These are phyloP conservation scores for Cheirogaleus major DNA, from an alignment of 2,797 vertebrate genomes.

Conservation along the genomic window DNA sequence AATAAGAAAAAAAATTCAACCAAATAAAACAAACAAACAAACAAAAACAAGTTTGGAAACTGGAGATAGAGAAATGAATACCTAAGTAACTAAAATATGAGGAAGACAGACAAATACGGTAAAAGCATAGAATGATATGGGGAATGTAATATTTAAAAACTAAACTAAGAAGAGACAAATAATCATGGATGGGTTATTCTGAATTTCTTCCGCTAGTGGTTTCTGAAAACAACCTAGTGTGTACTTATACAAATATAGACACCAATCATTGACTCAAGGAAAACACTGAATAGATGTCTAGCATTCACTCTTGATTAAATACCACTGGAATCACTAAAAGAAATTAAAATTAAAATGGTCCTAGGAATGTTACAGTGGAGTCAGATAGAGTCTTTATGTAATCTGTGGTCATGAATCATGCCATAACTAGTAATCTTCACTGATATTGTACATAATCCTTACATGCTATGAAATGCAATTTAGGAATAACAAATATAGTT, in stretches of 20 bases:
- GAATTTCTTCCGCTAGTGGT: not conserved
- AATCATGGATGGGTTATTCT: not conserved
- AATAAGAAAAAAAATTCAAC: not conserved
- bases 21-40: too few species aligned
- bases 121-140: not conserved
- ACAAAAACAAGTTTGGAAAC: not conserved
- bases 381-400: not conserved
- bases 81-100: not conserved
- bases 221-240: not conserved
- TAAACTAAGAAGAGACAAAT: not conserved
- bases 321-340: not conserved
- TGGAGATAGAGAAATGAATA: not conserved
- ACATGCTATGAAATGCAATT: not conserved
- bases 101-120: not conserved
- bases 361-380: not conserved
- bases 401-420: not conserved
- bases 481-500: fast-evolving
- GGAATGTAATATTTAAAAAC: not conserved
- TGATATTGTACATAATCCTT: not conserved
- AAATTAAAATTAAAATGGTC: not conserved
- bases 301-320: not conserved
- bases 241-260: not conserved
- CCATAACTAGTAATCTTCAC: not conserved
- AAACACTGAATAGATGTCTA: not conserved
- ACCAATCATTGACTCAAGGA: not conserved